phyloP scores from a whole-genome alignment of 2,113 vertebrate genomes.

The Neodon shergylaensis region DNA sequence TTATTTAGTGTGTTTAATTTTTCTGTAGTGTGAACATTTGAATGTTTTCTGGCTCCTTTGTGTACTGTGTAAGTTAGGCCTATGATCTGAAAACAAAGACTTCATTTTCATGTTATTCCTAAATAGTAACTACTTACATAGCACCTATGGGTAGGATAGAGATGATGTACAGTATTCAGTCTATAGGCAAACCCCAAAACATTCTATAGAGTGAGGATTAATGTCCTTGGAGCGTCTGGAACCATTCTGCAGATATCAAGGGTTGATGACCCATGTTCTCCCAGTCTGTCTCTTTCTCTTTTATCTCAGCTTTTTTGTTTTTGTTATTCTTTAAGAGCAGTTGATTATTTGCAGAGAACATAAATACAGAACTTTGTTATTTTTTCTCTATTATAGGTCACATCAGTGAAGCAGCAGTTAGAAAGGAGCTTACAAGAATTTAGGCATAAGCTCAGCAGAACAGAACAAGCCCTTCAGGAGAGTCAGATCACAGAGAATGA shows the following conservation, averaged over 20 bases:
- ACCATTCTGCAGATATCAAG: neutral
- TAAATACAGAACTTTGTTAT: neutral
- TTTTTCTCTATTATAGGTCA: slow-evolving; percentile 80
- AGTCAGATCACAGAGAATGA: slow-evolving; percentile 87
- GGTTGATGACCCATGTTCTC: neutral
- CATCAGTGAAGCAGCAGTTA: slow-evolving; percentile 84
- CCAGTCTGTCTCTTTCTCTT: neutral
- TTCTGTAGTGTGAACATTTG: neutral
- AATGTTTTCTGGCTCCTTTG: neutral
- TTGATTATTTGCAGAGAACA: neutral
- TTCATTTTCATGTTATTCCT: neutral
- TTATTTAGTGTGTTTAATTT: neutral
- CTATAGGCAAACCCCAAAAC: neutral
- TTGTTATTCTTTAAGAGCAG: neutral
- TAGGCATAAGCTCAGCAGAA: slow-evolving; percentile 87
- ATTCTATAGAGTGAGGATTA: neutral
- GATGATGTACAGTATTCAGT: neutral
- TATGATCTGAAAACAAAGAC: neutral
- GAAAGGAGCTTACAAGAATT: slow-evolving; percentile 87
- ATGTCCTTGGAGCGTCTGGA: neutral
- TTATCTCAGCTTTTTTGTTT: neutral
- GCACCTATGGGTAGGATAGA: neutral
- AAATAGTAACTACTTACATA: neutral
- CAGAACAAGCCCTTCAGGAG: slow-evolving; percentile 87
- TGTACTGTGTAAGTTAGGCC: neutral